Base-by-base conservation (phyloP, 2,797 vertebrate species). In the Manis pentadactyla region DNA sequence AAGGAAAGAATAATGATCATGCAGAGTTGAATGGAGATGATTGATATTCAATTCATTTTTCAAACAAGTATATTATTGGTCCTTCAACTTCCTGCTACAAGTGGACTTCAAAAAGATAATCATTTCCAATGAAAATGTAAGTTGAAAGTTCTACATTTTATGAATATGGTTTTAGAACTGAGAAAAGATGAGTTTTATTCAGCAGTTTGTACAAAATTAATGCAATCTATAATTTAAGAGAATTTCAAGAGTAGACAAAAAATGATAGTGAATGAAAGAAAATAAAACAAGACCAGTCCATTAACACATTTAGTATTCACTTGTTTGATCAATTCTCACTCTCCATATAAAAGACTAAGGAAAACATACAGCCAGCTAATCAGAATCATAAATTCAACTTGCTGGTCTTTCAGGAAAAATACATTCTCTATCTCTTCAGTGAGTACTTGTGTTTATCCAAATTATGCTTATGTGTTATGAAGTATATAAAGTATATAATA, bases 251-350 rank as follows among this genome's bases (percentile, higher is more conserved):
- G 91, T 94, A 78, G 95, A 96, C 93, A 98, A 98, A 96, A 46
- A 94, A 97, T 96, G 87, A 87, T 84, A 97, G 77, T 84, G 92
- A 97, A 98, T 92, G 98, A 98, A 98, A 95, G 92, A 97, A 97
- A 97, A 98, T n/a, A 94, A 97, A 98, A 96, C 93, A 95, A 97
- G 97, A 61, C 55, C 31, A 78, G 73, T 86, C 66, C 96, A 93
- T 95, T 97, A 98, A 93, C 87, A 97, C 71, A 89, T 98, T 98
- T 98, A 98, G 96, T 97, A 94, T 95, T 92, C 69, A 96, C 93
- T 95, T 97, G 49, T 96, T 96, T 95, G 92, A 98, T 97, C 95
- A 97, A 87, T 98, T 98, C 97, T 97, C 89, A 97, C 77, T 96
- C 91, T 95, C 59, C 82, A 59, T 46, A 89, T 97, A 97, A 97